Evolutionary conservation across 2,797 vertebrate species (phyloP).

Genomic region (Rhincodon typus): DNA sequence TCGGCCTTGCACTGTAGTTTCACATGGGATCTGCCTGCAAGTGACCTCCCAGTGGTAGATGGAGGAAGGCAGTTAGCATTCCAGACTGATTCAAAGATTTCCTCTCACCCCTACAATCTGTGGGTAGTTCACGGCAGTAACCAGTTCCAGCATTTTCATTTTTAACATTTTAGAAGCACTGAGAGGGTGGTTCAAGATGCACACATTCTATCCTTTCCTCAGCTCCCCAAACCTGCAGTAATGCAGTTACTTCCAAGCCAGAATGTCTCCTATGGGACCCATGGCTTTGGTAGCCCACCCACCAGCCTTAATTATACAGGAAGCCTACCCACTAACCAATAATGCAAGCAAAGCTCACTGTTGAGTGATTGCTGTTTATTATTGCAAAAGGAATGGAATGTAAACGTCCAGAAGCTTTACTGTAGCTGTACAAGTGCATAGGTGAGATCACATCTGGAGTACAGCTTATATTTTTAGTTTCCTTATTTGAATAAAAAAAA

Average conservation of each 20-base stretch:
- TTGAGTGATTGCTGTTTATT: neutral
- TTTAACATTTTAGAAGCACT: too few species aligned
- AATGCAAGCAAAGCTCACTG: neutral
- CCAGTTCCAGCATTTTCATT: too few species aligned
- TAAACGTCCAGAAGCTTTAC: too few species aligned
- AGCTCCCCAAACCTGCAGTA: neutral
- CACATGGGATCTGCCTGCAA: neutral
- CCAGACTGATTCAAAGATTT: neutral
- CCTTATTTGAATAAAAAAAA: too few species aligned
- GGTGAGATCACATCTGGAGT: too few species aligned
- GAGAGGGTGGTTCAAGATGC: neutral
- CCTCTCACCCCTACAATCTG: too few species aligned
- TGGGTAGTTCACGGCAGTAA: neutral
- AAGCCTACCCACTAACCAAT: neutral
- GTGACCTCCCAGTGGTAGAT: neutral
- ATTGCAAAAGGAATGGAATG: too few species aligned
- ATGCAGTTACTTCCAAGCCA: neutral
- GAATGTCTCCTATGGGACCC: neutral
- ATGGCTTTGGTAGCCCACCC: neutral
- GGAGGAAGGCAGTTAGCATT: too few species aligned
- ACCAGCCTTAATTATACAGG: too few species aligned
- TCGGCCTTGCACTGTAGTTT: neutral
- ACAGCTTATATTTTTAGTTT: too few species aligned
- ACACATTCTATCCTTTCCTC: neutral
- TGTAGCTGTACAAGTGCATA: too few species aligned